These are phyloP conservation scores for Zaprionus ghesquierei DNA, from an alignment of 1,140 invertebrate species.

Conservation along the genomic window DNA sequence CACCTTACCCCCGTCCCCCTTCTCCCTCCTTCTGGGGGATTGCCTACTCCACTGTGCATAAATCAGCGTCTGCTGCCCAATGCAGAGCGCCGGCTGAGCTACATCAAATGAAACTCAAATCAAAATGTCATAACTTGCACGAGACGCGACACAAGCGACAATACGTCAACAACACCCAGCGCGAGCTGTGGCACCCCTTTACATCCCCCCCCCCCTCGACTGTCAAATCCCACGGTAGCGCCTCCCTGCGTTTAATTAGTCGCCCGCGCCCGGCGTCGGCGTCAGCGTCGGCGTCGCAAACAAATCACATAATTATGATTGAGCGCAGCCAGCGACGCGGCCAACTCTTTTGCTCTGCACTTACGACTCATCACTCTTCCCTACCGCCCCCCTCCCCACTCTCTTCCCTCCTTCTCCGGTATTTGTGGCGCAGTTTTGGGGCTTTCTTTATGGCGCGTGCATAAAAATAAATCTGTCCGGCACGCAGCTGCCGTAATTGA, in stretches of 20 bases:
- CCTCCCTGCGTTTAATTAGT: constrained; percentile 67
- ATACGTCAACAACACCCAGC: constrained; percentile 67
- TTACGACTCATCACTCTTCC: constrained; percentile 23
- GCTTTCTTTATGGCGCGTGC: constrained; percentile 72
- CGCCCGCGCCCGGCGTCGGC: constrained; percentile 20
- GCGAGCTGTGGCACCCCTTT: background rate
- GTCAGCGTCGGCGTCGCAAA: constrained; percentile 60
- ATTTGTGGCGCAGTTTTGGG: constrained; percentile 62
- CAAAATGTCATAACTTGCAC: constrained; percentile 75
- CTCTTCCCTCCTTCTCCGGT: background rate
- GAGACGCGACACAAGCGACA: constrained; percentile 68
- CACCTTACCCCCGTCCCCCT: background rate
- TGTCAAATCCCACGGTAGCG: constrained; percentile 21
- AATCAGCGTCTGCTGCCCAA: constrained; percentile 37
- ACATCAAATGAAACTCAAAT: constrained; percentile 76
- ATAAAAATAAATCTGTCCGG: constrained; percentile 78
- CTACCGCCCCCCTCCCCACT: background rate
- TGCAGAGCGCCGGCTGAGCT: constrained; percentile 58
- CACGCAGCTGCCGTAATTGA: constrained; percentile 77
- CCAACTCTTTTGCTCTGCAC: constrained; percentile 32
- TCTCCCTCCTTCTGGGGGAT: background rate
- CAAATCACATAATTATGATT: constrained; percentile 81
- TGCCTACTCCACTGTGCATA: constrained; percentile 26
- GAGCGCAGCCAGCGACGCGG: constrained; percentile 58
- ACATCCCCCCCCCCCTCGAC: background rate